phyloP scores from a whole-genome alignment of 2,113 vertebrate genomes.

The Gavia stellata region DNA sequence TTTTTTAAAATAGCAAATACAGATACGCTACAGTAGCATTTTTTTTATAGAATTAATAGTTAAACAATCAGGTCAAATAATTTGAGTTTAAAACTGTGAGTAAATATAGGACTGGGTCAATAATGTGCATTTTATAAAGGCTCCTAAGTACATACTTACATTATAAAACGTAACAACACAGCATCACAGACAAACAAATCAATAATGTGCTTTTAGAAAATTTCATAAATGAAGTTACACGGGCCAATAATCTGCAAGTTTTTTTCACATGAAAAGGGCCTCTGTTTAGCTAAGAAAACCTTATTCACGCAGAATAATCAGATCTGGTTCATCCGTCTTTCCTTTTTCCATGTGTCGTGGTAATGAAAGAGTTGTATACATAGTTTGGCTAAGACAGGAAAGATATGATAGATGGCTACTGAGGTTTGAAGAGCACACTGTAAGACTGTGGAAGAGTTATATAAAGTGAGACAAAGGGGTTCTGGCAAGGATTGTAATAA shows the following conservation, averaged over 20 bases:
- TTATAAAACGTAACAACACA: background rate
- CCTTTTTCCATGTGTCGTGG: background rate
- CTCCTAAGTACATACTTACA: background rate
- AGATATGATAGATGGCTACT: background rate
- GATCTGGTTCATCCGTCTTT: background rate
- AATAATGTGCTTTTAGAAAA: background rate
- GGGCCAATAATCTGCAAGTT: background rate
- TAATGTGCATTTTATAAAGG: background rate
- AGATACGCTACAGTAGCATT: background rate
- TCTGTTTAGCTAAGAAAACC: conserved; percentile 12
- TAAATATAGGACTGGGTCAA: background rate
- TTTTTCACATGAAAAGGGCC: background rate
- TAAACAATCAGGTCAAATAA: background rate
- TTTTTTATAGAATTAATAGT: background rate
- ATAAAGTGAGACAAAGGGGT: background rate
- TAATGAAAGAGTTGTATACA: background rate
- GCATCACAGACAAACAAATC: background rate
- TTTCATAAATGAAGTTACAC: background rate
- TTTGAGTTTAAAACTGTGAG: background rate
- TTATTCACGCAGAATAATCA: background rate
- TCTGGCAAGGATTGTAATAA: background rate
- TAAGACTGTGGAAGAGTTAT: background rate
- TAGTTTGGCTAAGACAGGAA: background rate
- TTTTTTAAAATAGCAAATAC: background rate
- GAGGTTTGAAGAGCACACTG: background rate